These are phyloP conservation scores for Castor canadensis DNA, from an alignment of 2,113 vertebrate species.

Conservation along the genomic window DNA sequence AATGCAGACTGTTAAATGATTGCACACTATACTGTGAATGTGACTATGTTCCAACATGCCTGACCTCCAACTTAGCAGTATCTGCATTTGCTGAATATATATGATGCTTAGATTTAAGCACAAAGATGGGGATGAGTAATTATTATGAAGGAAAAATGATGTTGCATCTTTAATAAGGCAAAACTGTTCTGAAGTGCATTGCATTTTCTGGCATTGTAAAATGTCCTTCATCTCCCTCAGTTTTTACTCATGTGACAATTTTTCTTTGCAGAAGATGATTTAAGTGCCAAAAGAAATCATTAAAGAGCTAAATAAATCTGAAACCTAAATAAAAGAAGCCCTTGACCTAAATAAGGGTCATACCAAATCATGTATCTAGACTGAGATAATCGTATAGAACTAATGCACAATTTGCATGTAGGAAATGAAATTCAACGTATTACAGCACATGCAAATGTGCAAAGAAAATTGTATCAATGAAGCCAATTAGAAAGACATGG, in stretches of 20 bases:
- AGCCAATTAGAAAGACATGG: background rate
- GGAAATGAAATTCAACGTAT: background rate
- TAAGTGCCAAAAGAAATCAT: background rate
- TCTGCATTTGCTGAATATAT: background rate
- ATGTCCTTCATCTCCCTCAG: background rate
- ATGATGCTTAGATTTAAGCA: background rate
- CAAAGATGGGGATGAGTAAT: background rate
- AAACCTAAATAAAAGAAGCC: background rate
- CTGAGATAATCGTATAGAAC: background rate
- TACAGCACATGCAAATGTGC: background rate
- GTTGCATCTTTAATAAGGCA: background rate
- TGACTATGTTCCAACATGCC: background rate
- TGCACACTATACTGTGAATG: background rate
- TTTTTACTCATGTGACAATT: slow-evolving; percentile 14
- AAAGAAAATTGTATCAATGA: background rate
- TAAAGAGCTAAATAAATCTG: slow-evolving; percentile 13
- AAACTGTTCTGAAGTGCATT: background rate
- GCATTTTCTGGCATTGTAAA: slow-evolving; percentile 3
- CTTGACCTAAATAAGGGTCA: background rate
- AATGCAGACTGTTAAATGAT: background rate
- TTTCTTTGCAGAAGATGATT: background rate
- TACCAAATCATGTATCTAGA: background rate
- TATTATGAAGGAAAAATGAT: background rate
- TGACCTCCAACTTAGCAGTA: background rate
- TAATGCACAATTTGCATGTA: background rate